Evolutionary conservation across 2,797 vertebrate species (phyloP), one percentile per base, ranked within the genome.

Genomic region (Pseudopleuronectes americanus): DNA sequence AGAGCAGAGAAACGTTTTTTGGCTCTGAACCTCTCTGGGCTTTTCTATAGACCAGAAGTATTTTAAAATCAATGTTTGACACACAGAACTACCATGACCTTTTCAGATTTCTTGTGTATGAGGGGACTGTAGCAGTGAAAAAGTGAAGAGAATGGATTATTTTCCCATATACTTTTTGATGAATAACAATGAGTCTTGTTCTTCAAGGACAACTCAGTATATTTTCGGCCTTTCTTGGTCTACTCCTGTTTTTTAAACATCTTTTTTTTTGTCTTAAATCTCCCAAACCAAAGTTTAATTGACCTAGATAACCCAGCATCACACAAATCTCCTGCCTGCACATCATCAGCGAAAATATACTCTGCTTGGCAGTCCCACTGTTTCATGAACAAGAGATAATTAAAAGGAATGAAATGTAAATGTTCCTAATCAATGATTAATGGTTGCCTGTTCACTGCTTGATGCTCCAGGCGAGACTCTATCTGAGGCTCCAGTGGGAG

Each of bases 351-450:
- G 49, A 71, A 54, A n/a, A 77, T 55, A 81, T 38, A 64, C 78
- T 68, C 21, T 51, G 47, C 64, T 70, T 84, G 81, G 77, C 75
- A 80, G 74, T 86, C 81, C 76, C 74, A 76, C 68, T 74, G 85
- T 89, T 84, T 84, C 68, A 76, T 57, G 67, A 85, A 77, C 68
- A 80, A 81, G 68, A 82, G 79, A 86, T 83, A 79, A 91, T 90
- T 79, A 86, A 87, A 87, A 79, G 67, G 71, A 83, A 85, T 84
- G 68, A 77, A 83, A 86, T 89, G 83, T 88, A 83, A 90, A 90
- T 91, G 80, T 68, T 82, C 59, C 68, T 89, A 83, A 92, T 91
- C 69, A 92, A 80, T 89, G 86, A 90, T 93, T 88, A 90, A 90
- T 87, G 80, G 71, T 56, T 79, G 84, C 69, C 75, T 79, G 71